phyloP scores from a whole-genome alignment of 2,888 invertebrate genomes.

The Ochropacha duplaris region DNA sequence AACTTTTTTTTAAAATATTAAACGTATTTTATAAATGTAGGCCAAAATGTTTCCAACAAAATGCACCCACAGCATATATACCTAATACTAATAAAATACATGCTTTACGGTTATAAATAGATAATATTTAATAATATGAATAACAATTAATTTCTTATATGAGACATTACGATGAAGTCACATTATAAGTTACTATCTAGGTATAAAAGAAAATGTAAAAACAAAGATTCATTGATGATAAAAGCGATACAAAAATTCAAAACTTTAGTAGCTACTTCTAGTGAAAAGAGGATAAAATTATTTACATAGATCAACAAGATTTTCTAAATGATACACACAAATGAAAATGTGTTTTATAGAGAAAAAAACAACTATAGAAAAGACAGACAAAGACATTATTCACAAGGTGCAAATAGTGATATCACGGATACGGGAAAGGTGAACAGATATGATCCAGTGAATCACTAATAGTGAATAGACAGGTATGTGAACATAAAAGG shows the following conservation, averaged over 20 bases:
- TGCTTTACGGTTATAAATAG: neutral
- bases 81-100: neutral
- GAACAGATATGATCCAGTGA: conserved; percentile 40
- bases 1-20: neutral
- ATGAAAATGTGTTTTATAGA: conserved; percentile 45
- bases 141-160: neutral
- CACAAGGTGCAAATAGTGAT: conserved; percentile 77
- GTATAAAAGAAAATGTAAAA: neutral
- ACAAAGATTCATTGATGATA: neutral
- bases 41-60: neutral
- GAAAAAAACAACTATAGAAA: conserved; percentile 59
- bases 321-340: conserved; percentile 19
- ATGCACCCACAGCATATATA: neutral
- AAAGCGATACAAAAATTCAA: neutral
- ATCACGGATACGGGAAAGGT: conserved; percentile 56
- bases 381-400: conserved; percentile 78
- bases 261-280: conserved; percentile 7
- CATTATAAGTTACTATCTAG: neutral
- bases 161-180: neutral
- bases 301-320: conserved; percentile 25
- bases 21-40: neutral
- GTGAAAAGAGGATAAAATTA: conserved; percentile 25
- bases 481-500: conserved; percentile 61
- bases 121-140: neutral
- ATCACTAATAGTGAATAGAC: conserved; percentile 55